phyloP scores from a whole-genome alignment of 2,888 invertebrate species.

The Tipula vernalis region DNA sequence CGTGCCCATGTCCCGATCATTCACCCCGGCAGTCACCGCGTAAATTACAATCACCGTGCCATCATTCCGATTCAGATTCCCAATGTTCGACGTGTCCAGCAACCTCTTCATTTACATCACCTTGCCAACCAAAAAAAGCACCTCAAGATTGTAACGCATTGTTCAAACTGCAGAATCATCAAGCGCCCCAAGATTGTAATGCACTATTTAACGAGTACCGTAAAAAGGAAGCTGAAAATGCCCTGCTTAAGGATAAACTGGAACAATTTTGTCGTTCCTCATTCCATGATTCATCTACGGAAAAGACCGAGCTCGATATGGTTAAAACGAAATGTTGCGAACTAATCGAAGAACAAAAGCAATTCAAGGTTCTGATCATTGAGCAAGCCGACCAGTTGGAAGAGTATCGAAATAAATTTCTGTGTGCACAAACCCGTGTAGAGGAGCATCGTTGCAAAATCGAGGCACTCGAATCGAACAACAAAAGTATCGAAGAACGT shows the following conservation, averaged over 20 bases:
- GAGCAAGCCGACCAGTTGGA: constrained; percentile 28
- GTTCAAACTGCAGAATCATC: constrained; percentile 22
- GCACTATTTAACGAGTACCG: constrained; percentile 10
- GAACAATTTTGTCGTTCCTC: background rate
- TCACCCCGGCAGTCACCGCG: background rate
- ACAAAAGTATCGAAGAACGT: constrained; percentile 29
- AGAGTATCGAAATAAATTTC: constrained; percentile 28
- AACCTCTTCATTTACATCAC: constrained; percentile 13
- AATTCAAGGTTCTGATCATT: constrained; percentile 28
- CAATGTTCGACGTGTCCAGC: constrained; percentile 23
- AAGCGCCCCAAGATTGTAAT: constrained; percentile 17
- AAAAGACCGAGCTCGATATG: constrained; percentile 26
- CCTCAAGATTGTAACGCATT: constrained; percentile 10
- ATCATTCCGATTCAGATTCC: constrained; percentile 20
- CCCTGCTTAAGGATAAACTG: background rate
- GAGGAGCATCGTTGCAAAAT: constrained; percentile 30
- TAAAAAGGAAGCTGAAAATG: background rate
- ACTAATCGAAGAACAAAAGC: constrained; percentile 27
- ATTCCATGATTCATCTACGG: constrained; percentile 16
- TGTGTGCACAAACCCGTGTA: constrained; percentile 30
- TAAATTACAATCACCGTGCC: background rate
- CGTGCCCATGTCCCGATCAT: background rate
- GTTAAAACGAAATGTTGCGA: constrained; percentile 27
- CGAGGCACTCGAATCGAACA: constrained; percentile 27
- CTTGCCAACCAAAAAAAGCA: constrained; percentile 15